phyloP scores from a whole-genome alignment of 2,797 vertebrate species.

The Pogoniulus pusillus region DNA sequence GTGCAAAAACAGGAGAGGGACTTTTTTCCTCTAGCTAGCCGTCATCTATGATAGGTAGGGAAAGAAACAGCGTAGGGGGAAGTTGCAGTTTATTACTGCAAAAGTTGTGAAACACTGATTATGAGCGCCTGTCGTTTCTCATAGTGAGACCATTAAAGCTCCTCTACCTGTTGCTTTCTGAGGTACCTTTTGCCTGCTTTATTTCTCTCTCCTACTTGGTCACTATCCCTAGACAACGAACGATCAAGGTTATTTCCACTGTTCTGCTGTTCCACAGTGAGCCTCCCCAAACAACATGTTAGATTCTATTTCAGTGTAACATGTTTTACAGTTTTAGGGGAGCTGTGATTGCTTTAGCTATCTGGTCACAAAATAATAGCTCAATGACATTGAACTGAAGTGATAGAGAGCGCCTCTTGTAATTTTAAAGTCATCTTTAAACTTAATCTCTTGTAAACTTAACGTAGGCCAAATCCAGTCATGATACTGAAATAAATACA shows the following conservation, averaged over 20 bases:
- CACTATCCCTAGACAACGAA: fast-evolving
- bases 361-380: background rate
- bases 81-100: fast-evolving
- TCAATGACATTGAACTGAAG: background rate
- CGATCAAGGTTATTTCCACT: background rate
- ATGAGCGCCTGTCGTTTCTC: background rate
- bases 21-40: background rate
- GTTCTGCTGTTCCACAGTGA: background rate
- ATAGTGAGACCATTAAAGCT: background rate
- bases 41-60: fast-evolving
- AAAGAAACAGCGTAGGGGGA: background rate
- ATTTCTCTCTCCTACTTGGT: background rate
- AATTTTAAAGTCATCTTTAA: background rate
- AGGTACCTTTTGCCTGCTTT: background rate
- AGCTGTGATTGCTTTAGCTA: background rate
- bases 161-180: background rate
- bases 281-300: background rate
- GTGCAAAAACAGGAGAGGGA: background rate
- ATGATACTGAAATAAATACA: background rate
- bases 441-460: background rate
- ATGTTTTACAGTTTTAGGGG: background rate
- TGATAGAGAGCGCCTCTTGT: fast-evolving
- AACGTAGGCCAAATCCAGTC: background rate
- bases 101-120: background rate
- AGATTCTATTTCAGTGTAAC: background rate